These are phyloP conservation scores for Cistogaster globosa DNA, from an alignment of 2,888 invertebrate genomes.

Conservation along the genomic window DNA sequence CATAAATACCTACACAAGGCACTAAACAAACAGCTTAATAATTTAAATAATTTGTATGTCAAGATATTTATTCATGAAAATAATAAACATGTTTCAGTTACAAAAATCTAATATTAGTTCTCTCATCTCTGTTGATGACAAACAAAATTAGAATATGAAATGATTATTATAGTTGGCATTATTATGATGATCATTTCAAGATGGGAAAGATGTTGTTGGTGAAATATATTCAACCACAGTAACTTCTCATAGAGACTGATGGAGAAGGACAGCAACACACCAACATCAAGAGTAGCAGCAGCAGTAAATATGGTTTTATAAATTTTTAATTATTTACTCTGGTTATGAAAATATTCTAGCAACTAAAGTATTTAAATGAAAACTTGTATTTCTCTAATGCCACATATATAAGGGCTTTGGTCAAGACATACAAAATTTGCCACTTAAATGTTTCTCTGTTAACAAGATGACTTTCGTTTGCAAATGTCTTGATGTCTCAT, in stretches of 20 bases:
- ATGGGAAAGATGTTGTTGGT: background rate
- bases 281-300: too few species aligned
- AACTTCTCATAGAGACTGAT: background rate
- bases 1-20: too few species aligned
- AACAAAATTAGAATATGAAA: background rate
- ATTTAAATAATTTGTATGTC: too few species aligned
- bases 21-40: too few species aligned
- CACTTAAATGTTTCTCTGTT: too few species aligned
- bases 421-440: background rate
- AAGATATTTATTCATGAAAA: slow-evolving; percentile 16
- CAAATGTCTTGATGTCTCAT: slow-evolving; percentile 1
- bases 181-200: background rate
- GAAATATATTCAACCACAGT: background rate
- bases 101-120: background rate
- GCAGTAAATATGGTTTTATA: background rate
- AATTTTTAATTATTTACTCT: background rate
- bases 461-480: background rate
- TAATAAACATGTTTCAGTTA: slow-evolving; percentile 23
- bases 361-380: background rate
- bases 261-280: background rate
- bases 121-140: slow-evolving; percentile 13
- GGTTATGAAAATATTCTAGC: background rate
- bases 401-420: background rate
- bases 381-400: background rate
- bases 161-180: background rate